phyloP scores from a whole-genome alignment of 2,797 vertebrate species.

The Pachyuromys duprasi region DNA sequence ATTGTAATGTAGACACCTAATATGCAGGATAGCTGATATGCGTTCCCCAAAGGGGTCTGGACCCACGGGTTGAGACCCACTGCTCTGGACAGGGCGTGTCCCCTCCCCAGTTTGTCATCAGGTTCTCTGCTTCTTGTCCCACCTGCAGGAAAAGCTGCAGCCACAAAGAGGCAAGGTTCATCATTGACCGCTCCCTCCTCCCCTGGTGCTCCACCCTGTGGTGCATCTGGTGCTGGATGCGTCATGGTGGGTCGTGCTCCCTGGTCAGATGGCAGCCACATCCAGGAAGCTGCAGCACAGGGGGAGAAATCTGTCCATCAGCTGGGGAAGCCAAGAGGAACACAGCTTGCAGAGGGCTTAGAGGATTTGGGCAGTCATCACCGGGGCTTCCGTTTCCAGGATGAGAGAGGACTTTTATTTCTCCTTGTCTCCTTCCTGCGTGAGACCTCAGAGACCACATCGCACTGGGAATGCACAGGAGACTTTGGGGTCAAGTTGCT shows the following conservation, averaged over 20 bases:
- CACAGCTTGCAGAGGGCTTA: accelerated
- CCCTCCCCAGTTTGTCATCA: not conserved
- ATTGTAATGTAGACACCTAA: not conserved
- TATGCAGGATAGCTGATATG: not conserved
- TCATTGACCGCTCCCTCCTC: accelerated
- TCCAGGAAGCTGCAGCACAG: not conserved
- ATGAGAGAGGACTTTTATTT: not conserved
- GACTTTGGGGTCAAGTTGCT: not conserved
- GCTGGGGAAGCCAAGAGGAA: not conserved
- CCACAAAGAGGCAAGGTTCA: accelerated
- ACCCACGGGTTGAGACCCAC: not conserved
- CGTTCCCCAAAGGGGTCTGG: not conserved
- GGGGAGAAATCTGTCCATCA: not conserved
- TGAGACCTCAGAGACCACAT: accelerated
- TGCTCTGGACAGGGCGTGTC: not conserved
- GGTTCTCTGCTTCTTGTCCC: accelerated
- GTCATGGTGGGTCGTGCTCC: not conserved
- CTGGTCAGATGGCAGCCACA: accelerated
- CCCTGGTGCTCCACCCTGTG: too few relatives aligned
- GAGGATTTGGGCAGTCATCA: not conserved
- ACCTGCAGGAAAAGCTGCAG: too few relatives aligned
- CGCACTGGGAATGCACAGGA: not conserved
- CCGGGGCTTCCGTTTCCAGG: not conserved
- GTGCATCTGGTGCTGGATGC: not conserved
- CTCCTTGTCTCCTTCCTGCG: not conserved